phyloP scores from a whole-genome alignment of 1,140 invertebrate genomes.

The Dolichoris vasculosae region DNA sequence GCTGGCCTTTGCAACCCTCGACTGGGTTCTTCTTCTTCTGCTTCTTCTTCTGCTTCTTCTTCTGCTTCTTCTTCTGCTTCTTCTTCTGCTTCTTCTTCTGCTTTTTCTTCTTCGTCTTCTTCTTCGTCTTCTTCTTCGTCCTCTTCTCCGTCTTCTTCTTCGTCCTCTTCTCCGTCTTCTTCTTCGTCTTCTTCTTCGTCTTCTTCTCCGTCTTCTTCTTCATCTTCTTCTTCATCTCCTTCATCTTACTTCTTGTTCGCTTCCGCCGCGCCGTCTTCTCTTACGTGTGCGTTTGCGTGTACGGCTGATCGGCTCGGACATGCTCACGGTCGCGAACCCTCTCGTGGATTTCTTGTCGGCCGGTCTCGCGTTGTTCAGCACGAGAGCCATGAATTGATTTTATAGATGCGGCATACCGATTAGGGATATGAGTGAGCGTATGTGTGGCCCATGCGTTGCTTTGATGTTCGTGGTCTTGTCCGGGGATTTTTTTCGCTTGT shows the following conservation, averaged over 20 bases:
- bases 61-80: background rate
- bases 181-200: background rate
- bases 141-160: background rate
- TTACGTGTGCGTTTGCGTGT: background rate
- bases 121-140: no score
- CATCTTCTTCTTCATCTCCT: no score
- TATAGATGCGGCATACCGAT: conserved; percentile 8
- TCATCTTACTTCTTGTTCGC: no score
- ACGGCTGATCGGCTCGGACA: background rate
- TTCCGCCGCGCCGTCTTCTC: background rate
- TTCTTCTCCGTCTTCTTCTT: background rate
- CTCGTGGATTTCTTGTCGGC: background rate
- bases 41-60: background rate
- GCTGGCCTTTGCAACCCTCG: background rate
- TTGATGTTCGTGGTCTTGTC: conserved; percentile 26
- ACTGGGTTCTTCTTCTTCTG: background rate
- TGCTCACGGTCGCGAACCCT: background rate
- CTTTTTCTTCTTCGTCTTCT: no score
- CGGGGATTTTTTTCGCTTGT: background rate
- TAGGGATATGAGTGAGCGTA: background rate
- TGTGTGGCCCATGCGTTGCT: background rate
- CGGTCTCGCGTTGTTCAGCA: background rate
- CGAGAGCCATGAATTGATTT: conserved; percentile 32
- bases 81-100: no score
- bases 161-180: background rate